Base-by-base conservation (phyloP, 1,140 invertebrate species). In the Trichoplusia ni region DNA sequence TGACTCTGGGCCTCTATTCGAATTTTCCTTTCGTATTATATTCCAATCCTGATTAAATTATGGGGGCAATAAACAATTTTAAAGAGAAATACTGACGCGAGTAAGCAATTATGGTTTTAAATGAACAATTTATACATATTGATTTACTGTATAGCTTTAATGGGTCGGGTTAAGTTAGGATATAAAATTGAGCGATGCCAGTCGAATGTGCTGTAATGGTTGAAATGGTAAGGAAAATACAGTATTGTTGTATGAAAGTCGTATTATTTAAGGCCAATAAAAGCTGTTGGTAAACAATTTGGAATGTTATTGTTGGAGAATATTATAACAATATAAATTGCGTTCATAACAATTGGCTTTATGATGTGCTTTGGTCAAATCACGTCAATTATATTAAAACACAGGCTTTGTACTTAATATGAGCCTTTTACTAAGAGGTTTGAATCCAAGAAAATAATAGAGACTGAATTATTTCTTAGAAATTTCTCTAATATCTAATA, bases 31-130 rank as follows among this genome's bases (percentile, higher is more conserved):
- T 29, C 21, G 76, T 68, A 77, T 81, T 77, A 77, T 79, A 81
- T 79, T 81, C 72, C 76, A 75, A 81, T 79, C 69, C 70, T 77
- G 74, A 81, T 81, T 77, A 79, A 81, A 81, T 79, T 77, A 82
- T 80, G 68, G 62, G 56, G 37, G 54, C 59, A 61, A 75, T 81
- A 81, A 78, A 81, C 70, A 72, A 78, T 60, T 68, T 67, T 67
- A 64, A 74, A 80, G 69, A 67, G 71, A 71, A 71, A 70, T 73
- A 71, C 58, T 77, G 77, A 80, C 67, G 62, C 69, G 47, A 51
- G 64, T 63, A 64, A 69, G 73, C 71, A 80, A 77, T 80, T 75
- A 74, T 58, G 66, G 66, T 44, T 38, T 59, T 70, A 71, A 75
- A 58, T 77, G 61, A 58, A 44, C 38, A 16, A 21, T 58, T 21